These are phyloP conservation scores for Anguilla pacifica DNA, from an alignment of 2,797 vertebrate genomes.

Conservation along the genomic window DNA sequence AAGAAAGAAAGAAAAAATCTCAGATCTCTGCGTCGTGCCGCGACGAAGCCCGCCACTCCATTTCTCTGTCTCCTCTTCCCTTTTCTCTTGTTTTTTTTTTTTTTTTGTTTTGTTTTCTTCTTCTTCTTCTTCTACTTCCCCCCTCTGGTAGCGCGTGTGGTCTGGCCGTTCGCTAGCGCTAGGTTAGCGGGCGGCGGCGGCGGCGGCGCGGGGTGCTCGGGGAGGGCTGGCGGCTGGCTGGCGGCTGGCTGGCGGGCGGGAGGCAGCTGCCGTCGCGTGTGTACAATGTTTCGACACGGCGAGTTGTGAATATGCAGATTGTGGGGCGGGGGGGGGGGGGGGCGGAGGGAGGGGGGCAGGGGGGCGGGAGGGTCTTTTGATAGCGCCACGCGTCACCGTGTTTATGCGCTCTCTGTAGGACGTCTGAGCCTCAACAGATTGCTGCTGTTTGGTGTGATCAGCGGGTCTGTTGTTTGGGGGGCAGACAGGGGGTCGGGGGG, in stretches of 20 bases:
- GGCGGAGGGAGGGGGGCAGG: conserved; percentile 46
- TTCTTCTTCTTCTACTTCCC: neutral
- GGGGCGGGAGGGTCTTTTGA: conserved; percentile 64
- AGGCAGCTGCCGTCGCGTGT: conserved; percentile 57
- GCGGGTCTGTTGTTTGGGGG: conserved; percentile 71
- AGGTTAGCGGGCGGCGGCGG: conserved; percentile 68
- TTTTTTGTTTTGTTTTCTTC: too few relatives aligned
- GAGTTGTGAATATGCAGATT: conserved; percentile 83
- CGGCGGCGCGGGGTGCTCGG: conserved; percentile 61
- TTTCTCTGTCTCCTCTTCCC: neutral
- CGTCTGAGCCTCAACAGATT: conserved; percentile 86
- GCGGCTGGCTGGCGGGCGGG: conserved; percentile 73
- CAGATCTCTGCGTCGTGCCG: conserved; percentile 57
- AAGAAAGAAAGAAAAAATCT: conserved; percentile 50
- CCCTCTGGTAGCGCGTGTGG: neutral
- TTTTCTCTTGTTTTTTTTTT: neutral
- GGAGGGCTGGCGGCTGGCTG: conserved; percentile 47
- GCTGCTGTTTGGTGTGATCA: conserved; percentile 82
- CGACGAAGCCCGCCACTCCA: conserved; percentile 44
- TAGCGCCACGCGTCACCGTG: conserved; percentile 74
- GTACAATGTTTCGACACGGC: conserved; percentile 53
- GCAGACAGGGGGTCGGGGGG: conserved; percentile 65
- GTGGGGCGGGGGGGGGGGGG: conserved; percentile 69
- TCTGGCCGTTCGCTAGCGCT: neutral
- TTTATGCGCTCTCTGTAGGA: conserved; percentile 79